These are phyloP conservation scores for Chlorodrepanis virens DNA, from an alignment of 2,113 vertebrate species.

Conservation along the genomic window DNA sequence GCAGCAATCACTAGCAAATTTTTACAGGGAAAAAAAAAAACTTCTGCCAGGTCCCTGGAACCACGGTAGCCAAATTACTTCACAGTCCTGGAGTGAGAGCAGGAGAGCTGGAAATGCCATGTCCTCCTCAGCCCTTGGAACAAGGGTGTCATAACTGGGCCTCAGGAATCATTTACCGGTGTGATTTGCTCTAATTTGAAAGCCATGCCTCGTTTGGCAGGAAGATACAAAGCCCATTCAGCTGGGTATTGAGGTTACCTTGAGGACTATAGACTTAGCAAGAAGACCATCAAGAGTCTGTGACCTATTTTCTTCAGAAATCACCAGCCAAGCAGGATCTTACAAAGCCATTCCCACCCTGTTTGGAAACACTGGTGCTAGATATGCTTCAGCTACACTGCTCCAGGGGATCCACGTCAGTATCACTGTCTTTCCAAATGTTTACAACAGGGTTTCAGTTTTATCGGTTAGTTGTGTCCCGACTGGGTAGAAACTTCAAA, in stretches of 20 bases:
- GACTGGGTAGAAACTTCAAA: background rate
- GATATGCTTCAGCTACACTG: background rate
- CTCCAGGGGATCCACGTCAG: background rate
- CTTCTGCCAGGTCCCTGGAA: background rate
- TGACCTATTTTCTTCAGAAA: slow-evolving; percentile 4
- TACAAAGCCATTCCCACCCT: background rate
- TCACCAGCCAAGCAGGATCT: background rate
- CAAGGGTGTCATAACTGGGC: background rate
- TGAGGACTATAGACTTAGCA: background rate
- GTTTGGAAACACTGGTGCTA: background rate
- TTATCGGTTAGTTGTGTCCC: background rate
- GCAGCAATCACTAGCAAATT: background rate
- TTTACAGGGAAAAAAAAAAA: background rate
- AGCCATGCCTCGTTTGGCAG: background rate
- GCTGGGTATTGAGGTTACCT: background rate
- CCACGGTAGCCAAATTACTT: background rate
- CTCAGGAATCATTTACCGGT: background rate
- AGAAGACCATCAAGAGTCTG: background rate
- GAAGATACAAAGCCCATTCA: background rate
- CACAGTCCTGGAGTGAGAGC: background rate
- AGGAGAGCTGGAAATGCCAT: background rate
- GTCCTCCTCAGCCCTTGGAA: background rate
- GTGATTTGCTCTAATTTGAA: background rate
- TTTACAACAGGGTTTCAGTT: background rate
- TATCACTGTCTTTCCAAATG: background rate